Percentiles rank a stretch among this genome's conserved stretches.
phyloP scores from a whole-genome alignment of 2,888 invertebrate genomes.

The Asteroscopus sphinx region DNA sequence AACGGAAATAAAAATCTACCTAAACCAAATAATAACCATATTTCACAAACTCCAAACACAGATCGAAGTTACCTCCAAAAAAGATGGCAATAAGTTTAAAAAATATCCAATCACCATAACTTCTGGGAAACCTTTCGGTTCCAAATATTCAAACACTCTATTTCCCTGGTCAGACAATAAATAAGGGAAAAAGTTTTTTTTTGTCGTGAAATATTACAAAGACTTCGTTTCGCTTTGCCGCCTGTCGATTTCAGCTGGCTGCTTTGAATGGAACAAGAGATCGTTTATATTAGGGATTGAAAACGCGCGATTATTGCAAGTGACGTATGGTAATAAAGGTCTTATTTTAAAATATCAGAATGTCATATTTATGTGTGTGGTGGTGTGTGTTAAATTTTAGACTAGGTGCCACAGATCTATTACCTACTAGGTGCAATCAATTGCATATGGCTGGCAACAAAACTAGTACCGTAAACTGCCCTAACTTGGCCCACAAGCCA shows the following conservation, averaged over 20 bases:
- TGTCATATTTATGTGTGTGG: too few relatives aligned
- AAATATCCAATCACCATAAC: constrained; percentile 53
- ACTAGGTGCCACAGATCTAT: too few relatives aligned
- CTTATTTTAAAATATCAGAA: constrained; percentile 3
- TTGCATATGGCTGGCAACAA: too few relatives aligned
- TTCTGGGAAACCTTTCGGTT: constrained; percentile 36
- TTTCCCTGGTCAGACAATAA: constrained; percentile 51
- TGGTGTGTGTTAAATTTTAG: too few relatives aligned
- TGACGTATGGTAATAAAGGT: constrained; percentile 26
- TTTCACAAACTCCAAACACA: constrained; percentile 6
- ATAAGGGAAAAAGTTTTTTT: constrained; percentile 44
- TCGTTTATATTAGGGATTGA: constrained; percentile 12
- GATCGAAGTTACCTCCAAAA: constrained; percentile 9
- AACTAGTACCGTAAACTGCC: too few relatives aligned
- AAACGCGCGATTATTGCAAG: constrained; percentile 11
- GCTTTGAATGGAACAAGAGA: constrained; percentile 31
- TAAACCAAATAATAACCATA: background rate
- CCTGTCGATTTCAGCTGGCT: constrained; percentile 53
- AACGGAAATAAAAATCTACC: too few relatives aligned
- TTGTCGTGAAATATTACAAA: constrained; percentile 56
- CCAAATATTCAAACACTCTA: constrained; percentile 39
- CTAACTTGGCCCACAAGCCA: too few relatives aligned
- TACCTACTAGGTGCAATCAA: too few relatives aligned
- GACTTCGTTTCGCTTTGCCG: constrained; percentile 42
- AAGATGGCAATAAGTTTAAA: constrained; percentile 24